Conservation (phyloP, 2,888 invertebrate genomes). For the Zygaena filipendulae region DNA sequence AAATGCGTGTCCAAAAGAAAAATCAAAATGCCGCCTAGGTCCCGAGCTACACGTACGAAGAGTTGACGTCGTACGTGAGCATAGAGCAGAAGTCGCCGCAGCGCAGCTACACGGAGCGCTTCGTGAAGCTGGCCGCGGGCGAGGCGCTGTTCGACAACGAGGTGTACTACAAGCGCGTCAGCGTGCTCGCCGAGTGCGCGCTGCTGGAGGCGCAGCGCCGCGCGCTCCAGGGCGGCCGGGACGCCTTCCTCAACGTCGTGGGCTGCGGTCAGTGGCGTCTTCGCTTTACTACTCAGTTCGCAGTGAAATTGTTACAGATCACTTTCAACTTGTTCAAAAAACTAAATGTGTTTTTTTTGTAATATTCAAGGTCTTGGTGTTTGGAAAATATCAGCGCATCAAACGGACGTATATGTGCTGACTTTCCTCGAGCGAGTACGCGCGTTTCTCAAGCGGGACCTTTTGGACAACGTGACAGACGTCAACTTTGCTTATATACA, state of each 20-base stretch:
- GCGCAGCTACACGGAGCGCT: conserved; percentile 20
- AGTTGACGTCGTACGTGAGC: conserved; percentile 20
- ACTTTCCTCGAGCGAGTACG: conserved; percentile 65
- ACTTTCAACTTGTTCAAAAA: no score
- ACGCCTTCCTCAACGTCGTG: conserved; percentile 71
- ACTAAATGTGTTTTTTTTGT: conserved; percentile 2
- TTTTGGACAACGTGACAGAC: conserved; percentile 61
- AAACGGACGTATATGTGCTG: conserved; percentile 68
- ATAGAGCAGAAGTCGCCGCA: conserved; percentile 20
- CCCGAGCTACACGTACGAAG: conserved; percentile 25
- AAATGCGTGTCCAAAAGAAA: no score
- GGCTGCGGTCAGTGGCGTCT: conserved; percentile 58
- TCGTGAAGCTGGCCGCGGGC: conserved; percentile 14
- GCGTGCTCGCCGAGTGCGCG: conserved; percentile 66
- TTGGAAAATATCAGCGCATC: conserved; percentile 69
- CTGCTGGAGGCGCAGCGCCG: conserved; percentile 68
- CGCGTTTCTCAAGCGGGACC: conserved; percentile 41
- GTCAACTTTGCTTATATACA: conserved; percentile 72
- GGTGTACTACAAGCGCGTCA: conserved; percentile 42
- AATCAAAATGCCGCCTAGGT: no score
- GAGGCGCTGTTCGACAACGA: conserved; percentile 24
- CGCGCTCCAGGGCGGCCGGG: conserved; percentile 45
- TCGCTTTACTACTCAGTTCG: background rate
- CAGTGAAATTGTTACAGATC: no score
- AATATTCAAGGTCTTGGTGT: conserved; percentile 53